Evolutionary conservation across 2,113 vertebrate species (phyloP).

Genomic region (Macroglossus sobrinus): DNA sequence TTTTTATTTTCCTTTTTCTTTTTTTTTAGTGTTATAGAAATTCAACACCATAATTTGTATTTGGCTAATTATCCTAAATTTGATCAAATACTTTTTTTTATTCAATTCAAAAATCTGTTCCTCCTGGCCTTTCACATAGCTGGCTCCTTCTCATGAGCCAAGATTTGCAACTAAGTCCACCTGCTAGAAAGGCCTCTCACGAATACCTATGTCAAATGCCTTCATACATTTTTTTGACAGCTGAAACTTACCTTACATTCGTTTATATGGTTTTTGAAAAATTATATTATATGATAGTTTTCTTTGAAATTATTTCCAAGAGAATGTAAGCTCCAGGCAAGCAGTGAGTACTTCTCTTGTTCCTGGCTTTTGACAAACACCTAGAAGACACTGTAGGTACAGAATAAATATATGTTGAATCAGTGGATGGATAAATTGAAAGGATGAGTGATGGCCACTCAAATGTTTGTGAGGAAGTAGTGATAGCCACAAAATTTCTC

Average conservation of each 20-base stretch:
- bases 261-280: not conserved
- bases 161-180: not conserved
- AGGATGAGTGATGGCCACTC: not conserved
- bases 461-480: not conserved
- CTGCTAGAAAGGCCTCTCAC: not conserved
- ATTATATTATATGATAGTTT: not conserved
- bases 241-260: not conserved
- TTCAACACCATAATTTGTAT: not conserved
- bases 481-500: not conserved
- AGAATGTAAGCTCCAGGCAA: not conserved
- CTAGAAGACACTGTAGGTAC: not conserved
- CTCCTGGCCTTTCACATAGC: not conserved
- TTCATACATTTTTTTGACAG: not conserved
- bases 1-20: not conserved
- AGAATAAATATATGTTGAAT: not conserved
- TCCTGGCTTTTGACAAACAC: not conserved
- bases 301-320: not conserved
- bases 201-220: not conserved
- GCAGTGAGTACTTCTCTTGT: not conserved
- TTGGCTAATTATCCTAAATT: not conserved
- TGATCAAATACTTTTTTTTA: not conserved
- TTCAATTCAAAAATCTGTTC: not conserved
- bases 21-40: not conserved
- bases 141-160: not conserved
- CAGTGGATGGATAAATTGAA: not conserved